Evolutionary conservation across 2,888 invertebrate species (phyloP).

Genomic region (Yponomeuta malinellus): DNA sequence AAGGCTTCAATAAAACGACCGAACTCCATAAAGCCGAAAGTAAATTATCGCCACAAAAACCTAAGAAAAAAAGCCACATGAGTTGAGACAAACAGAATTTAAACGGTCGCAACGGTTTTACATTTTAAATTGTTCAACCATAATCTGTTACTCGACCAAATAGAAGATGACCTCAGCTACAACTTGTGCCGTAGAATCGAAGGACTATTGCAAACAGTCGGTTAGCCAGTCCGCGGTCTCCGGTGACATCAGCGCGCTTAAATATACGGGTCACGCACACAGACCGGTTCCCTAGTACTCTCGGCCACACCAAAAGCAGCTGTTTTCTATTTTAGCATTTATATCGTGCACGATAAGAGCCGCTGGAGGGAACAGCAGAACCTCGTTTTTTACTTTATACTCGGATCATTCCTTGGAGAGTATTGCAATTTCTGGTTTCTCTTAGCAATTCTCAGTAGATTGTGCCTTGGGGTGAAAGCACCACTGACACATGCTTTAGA

Average conservation of each 20-base stretch:
- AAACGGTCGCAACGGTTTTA: conserved; percentile 10
- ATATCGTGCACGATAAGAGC: too few relatives aligned
- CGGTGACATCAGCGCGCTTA: conserved; percentile 12
- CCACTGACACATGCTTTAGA: background rate
- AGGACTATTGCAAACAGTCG: background rate
- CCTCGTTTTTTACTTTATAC: background rate
- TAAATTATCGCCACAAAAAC: background rate
- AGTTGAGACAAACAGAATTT: background rate
- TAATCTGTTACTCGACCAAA: background rate
- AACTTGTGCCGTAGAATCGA: background rate
- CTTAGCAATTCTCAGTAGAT: background rate
- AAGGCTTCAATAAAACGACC: background rate
- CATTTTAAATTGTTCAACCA: conserved; percentile 4
- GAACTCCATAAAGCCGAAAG: background rate
- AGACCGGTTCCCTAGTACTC: conserved; percentile 4
- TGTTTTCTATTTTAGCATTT: too few relatives aligned
- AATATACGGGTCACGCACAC: conserved; percentile 10
- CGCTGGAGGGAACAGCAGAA: too few relatives aligned
- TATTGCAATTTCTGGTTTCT: background rate
- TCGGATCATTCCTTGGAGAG: background rate
- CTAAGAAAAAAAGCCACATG: background rate
- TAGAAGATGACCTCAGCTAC: background rate
- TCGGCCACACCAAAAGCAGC: too few relatives aligned
- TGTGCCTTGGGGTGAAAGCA: background rate
- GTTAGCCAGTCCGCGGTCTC: background rate